Evolutionary conservation across 1,140 invertebrate species (phyloP), one percentile per base, ranked within the genome.

Genomic region (Camponotus floridanus): DNA sequence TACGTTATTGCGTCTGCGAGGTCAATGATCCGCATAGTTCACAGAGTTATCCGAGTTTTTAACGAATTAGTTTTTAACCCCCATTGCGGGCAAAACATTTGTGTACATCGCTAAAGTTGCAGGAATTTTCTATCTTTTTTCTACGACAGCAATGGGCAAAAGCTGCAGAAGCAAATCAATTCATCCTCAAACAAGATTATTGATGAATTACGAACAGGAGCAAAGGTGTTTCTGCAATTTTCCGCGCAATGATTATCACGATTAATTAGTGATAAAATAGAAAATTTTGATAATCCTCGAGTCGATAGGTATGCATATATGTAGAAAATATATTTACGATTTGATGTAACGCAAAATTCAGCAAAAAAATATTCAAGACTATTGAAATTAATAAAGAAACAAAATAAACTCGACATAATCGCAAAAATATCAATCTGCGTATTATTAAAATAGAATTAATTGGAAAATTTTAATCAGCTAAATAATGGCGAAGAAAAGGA

Each of bases 1-100:
- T 90, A 87, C 42, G 78, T 85, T 89, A 80, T 76, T 81, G 68
- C 85, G 71, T 59, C 39, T 31, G 73, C 33, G 33, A 80, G 88
- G 88, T 90, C 88, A 80, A 87, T 89, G 88, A 90, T 90, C 88
- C 33, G 68, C 67, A 57, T 80, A 71, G 87, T 86, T 89, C 61
- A 86, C 67, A 21, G 42, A 80, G 68, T 88, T 88, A 86, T 86
- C 85, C 51, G 21, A n/a, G 39, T 80, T 88, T 88, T 88, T 88
- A 71, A 89, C 57, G 39, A 73, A 45, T 33, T n/a, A 31, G 9
- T 13, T 21, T 42, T 26, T 26, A 26, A 26, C 26, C 26, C 26
- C 26, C n/a, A 21, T 21, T 9, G 61, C 21, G 67, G 45, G 57
- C 13, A 87, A 87, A 81, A 21, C 36, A 11, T 73, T 73, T 45